A percentile compares a stretch with the other conserved stretches of the same genome.
Evolutionary conservation across 2,113 vertebrate genomes (phyloP).

Genomic region (Equus quagga): DNA sequence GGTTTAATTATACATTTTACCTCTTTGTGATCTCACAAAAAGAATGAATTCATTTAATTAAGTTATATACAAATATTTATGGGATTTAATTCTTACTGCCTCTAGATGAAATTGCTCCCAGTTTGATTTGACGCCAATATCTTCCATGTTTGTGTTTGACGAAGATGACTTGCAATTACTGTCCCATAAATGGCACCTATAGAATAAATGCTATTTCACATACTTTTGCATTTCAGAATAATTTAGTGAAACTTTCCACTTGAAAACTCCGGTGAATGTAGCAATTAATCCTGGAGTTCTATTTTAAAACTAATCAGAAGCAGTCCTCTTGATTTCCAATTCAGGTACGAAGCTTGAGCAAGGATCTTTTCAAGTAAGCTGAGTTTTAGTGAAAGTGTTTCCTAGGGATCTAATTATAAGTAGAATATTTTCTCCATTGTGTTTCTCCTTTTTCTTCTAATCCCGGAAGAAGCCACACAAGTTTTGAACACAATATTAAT

Average conservation of each 20-base stretch:
- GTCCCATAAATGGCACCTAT: neutral
- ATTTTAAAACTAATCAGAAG: slow-evolving; percentile 53
- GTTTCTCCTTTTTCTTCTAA: slow-evolving; percentile 57
- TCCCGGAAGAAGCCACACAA: slow-evolving; percentile 11
- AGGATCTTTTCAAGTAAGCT: slow-evolving; percentile 39
- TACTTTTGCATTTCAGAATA: slow-evolving; percentile 38
- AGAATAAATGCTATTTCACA: neutral
- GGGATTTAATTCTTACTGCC: neutral
- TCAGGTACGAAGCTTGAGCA: slow-evolving; percentile 36
- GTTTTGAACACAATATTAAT: slow-evolving; percentile 55
- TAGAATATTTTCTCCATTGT: slow-evolving; percentile 17
- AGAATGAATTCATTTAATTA: neutral
- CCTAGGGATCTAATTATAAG: slow-evolving; percentile 60
- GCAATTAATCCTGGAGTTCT: slow-evolving; percentile 56
- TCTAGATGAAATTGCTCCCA: neutral
- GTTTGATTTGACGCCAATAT: neutral
- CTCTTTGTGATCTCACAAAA: slow-evolving; percentile 27
- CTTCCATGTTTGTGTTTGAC: neutral
- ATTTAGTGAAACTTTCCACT: neutral
- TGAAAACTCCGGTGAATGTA: slow-evolving; percentile 28
- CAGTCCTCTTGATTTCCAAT: slow-evolving; percentile 50
- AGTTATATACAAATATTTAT: neutral
- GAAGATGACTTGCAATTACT: neutral
- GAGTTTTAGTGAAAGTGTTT: slow-evolving; percentile 58
- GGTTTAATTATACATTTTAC: neutral